These are phyloP conservation scores for Erebia palarica DNA, from an alignment of 2,888 invertebrate genomes.

Conservation along the genomic window DNA sequence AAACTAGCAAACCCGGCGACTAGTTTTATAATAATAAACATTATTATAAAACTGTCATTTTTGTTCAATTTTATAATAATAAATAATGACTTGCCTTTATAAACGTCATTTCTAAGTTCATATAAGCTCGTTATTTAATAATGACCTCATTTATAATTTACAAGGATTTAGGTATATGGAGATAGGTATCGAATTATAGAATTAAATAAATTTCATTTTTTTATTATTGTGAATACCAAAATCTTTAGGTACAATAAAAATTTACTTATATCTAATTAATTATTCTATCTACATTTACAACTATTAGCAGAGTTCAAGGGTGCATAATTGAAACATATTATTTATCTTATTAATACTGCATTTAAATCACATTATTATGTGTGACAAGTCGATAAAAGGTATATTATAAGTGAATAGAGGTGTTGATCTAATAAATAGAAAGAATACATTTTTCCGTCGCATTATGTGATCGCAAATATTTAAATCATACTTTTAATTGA, in stretches of 20 bases:
- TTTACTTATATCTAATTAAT: slow-evolving; percentile 65
- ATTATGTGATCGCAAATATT: slow-evolving; percentile 4
- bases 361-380: not conserved
- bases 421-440: slow-evolving; percentile 14
- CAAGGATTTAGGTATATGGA: not conserved
- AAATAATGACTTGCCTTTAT: too few species aligned
- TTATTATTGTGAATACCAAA: slow-evolving; percentile 65
- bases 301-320: slow-evolving; percentile 21
- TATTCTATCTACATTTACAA: slow-evolving; percentile 53
- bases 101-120: too few species aligned
- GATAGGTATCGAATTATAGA: slow-evolving; percentile 17
- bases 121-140: too few species aligned
- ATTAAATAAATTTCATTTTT: slow-evolving; percentile 30
- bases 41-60: too few species aligned
- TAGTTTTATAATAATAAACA: too few species aligned
- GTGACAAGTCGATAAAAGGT: not conserved
- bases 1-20: too few species aligned
- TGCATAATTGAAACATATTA: slow-evolving; percentile 43
- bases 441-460: not conserved
- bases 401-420: slow-evolving; percentile 8
- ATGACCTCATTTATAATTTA: too few species aligned
- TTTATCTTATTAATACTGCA: slow-evolving; percentile 28
- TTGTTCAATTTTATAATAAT: too few species aligned
- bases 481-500: slow-evolving; percentile 16
- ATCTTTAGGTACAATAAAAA: slow-evolving; percentile 62